phyloP scores from a whole-genome alignment of 2,888 invertebrate genomes.

The Xestobium rufovillosum region DNA sequence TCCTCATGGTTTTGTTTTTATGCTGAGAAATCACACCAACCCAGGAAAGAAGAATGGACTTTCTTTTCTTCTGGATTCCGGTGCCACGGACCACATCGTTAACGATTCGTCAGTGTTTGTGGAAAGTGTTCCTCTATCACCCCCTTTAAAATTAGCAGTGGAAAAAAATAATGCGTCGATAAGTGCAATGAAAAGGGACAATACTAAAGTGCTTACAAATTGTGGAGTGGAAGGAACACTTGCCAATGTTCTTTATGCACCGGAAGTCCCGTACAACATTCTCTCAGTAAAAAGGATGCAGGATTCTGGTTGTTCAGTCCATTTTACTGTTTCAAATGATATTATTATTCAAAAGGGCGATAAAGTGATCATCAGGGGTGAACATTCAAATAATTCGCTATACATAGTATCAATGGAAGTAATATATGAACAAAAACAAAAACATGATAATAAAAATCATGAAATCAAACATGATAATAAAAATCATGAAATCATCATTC shows the following conservation, averaged over 20 bases:
- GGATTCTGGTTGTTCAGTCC: constrained; percentile 9
- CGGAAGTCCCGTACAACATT: constrained; percentile 30
- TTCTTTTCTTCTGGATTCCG: constrained; percentile 9
- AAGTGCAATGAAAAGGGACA: constrained; percentile 25
- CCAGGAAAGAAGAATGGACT: constrained; percentile 1
- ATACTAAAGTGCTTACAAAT: constrained; percentile 26
- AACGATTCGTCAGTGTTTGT: constrained; percentile 8
- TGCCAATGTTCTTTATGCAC: constrained; percentile 27
- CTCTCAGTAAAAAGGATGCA: constrained; percentile 28
- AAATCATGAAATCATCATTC: constrained; percentile 8
- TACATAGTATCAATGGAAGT: constrained; percentile 22
- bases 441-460: too few relatives aligned
- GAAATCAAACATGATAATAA: too few relatives aligned
- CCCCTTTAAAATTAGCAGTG: background rate
- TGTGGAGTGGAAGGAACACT: constrained; percentile 19
- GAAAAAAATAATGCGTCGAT: constrained; percentile 2
- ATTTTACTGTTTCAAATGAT: constrained; percentile 1
- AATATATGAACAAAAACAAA: too few relatives aligned
- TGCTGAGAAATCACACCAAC: background rate
- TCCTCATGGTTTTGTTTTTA: too few relatives aligned
- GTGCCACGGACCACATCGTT: constrained; percentile 14
- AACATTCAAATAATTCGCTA: constrained; percentile 22
- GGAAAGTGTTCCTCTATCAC: too few relatives aligned
- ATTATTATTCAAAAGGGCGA: constrained; percentile 17
- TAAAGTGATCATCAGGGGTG: constrained; percentile 24